Base-by-base conservation (phyloP, 2,113 vertebrate genomes). In the Uria aalge region DNA sequence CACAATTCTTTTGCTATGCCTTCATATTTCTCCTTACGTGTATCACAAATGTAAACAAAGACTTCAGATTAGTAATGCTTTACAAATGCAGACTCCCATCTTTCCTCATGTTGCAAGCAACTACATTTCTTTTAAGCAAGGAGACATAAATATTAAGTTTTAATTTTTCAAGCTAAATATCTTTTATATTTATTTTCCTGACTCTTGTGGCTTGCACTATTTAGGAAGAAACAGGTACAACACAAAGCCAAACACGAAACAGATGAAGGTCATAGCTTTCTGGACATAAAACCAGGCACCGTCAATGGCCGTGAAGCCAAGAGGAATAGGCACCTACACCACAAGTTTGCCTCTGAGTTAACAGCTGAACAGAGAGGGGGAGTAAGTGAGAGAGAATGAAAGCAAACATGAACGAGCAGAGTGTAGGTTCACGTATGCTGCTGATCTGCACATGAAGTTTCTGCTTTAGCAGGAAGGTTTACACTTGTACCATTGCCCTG, bases 151-250 rank as follows among this genome's bases (percentile, higher is more conserved):
- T 16, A 83, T 29, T 56, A 34, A 64, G 13, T 17, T 41, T 67
- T 36, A 36, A 19, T 52, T 79, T 66, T 52, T 59, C 34, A 95
- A 83, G 23, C 26, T 67, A 63, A 74, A 12, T 62, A 26, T 72
- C 56, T 55, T 34, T 2, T 22, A 22, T 17, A 66, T 67, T 89
- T 55, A 68, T 47, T 85, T 87, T 67, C 32, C 57, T 66, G 30
- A 77, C 34, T 72, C 55, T 52, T 67, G 53, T 60, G 89, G 62
- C 45, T 87, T 91, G 59, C 4, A 5, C 59, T 66, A 24, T 36
- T 93, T 88, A 36, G 56, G 71, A 94, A 93, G 40, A 75, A 92
- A 92, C 16, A 34, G 23, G 72, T 38, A 78, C 45, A 81, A 90
- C 48, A 93, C 64, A 78, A 92, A 94, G 76, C 72, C 52, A 72